phyloP scores from a whole-genome alignment of 2,797 vertebrate genomes.

The Myripristis murdjan region DNA sequence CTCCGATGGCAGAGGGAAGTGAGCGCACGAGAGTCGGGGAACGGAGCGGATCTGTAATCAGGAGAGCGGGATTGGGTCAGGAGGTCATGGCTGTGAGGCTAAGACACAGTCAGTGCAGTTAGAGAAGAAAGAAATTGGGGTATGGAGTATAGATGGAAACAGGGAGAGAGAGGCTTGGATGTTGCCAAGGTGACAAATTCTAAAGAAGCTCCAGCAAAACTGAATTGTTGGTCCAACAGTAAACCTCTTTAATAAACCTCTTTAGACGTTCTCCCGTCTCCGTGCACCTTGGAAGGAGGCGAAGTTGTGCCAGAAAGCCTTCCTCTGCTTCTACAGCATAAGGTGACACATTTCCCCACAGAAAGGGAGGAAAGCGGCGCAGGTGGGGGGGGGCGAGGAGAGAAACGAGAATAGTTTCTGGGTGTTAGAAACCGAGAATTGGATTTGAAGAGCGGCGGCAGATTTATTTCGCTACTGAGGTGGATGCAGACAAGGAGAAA shows the following conservation, averaged over 20 bases:
- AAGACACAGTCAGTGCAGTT: constrained; percentile 36
- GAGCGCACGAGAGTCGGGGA: constrained; percentile 51
- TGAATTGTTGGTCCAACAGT: too few species aligned
- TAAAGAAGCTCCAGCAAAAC: too few species aligned
- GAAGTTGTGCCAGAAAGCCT: too few species aligned
- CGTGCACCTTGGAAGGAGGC: too few species aligned
- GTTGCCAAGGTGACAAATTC: too few species aligned
- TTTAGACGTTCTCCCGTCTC: too few species aligned
- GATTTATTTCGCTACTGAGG: constrained; percentile 50
- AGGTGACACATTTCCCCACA: constrained; percentile 47
- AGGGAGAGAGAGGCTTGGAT: neutral
- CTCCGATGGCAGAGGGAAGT: constrained; percentile 58
- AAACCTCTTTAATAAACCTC: too few species aligned
- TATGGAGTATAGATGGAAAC: constrained; percentile 7
- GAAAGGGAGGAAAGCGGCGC: constrained; percentile 37
- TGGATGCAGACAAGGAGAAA: constrained; percentile 36
- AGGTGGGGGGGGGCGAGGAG: constrained; percentile 1
- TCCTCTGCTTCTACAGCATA: too few species aligned
- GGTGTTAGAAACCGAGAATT: constrained; percentile 48
- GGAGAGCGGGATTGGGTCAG: constrained; percentile 52
- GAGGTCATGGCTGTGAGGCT: constrained; percentile 29
- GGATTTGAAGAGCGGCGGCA: constrained; percentile 48
- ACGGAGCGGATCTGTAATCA: constrained; percentile 40
- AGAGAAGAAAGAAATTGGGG: constrained; percentile 37
- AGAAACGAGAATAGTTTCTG: constrained; percentile 41